Base-by-base conservation (phyloP, 2,888 invertebrate species). In the Strigamia crassipes region DNA sequence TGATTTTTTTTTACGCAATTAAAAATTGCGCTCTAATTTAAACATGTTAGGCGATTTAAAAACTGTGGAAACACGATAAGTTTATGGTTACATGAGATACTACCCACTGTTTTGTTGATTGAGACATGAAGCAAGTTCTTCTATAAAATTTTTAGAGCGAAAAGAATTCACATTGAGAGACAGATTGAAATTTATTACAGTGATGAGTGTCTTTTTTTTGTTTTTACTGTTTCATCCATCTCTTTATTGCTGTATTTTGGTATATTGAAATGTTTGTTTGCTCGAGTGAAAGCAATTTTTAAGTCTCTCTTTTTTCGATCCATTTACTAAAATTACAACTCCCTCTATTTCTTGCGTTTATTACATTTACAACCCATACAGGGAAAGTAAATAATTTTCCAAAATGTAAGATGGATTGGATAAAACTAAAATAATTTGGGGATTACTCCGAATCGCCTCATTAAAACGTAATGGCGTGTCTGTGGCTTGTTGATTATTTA, bases 61-160 rank as follows among this genome's bases (percentile, higher is more conserved):
- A 38, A 38, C 10, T 38, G 6, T 38, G 38, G 38, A 38, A 38
- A 38, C 38, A 38, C 0, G 10, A 38, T 38, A 38, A 38, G 10
- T 38, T 9, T 38, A 10, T 10, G 38, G 6, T 38, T 38, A 10
- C 38, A 38, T 38, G 38, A 38, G 6, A 2, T 38, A 38, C 10
- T 38, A 38, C 10, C 38, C 10, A 38, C 10, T 38, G 38, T 38
- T 38, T 38, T 56, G 56, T 56, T 56, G 56, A 56, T 56, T 56
- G 56, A 56, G 56, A 56, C 56, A 56, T 56, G 56, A 18, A 18
- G 18, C 9, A n/a, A 18, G 18, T 18, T 56, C n/a, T 56, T 56
- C 56, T 56, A 56, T 56, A 56, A 56, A 56, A 56, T 56, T 56
- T 56, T 56, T 56, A 56, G 56, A 56, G 56, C 56, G 56, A 18